Percentiles rank a stretch among this genome's conserved stretches.
These are phyloP conservation scores for Anser brachyrhynchus DNA, from an alignment of 2,113 vertebrate genomes.

Conservation along the genomic window DNA sequence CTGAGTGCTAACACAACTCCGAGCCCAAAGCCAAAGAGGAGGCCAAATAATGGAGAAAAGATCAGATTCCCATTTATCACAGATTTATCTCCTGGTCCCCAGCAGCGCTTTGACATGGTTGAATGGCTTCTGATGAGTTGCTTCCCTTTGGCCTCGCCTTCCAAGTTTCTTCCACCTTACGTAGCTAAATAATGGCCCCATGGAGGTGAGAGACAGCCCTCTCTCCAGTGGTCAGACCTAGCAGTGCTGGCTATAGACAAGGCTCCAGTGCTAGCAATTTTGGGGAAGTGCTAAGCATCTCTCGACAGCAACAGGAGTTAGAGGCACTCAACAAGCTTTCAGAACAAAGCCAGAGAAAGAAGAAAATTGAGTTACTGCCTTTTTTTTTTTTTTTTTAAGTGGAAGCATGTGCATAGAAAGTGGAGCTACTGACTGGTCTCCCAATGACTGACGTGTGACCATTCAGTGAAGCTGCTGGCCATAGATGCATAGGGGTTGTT, in stretches of 20 bases:
- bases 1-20: not conserved
- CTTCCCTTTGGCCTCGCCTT: constrained; percentile 7
- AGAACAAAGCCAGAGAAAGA: not conserved
- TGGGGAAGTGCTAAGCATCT: constrained; percentile 10
- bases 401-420: not conserved
- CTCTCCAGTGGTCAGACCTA: not conserved
- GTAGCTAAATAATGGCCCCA: not conserved
- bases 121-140: constrained; percentile 18
- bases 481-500: not conserved
- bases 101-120: constrained; percentile 23
- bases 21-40: constrained; percentile 11
- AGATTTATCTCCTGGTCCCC: constrained; percentile 4
- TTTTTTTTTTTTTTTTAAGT: not conserved
- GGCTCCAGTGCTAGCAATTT: constrained; percentile 3
- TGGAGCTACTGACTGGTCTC: not conserved
- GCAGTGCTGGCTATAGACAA: not conserved
- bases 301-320: constrained; percentile 19
- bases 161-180: not conserved
- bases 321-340: constrained; percentile 7
- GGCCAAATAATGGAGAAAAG: constrained; percentile 1
- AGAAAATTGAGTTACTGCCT: not conserved
- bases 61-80: constrained; percentile 52
- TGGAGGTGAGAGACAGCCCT: not conserved
- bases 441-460: not conserved
- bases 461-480: not conserved